phyloP scores from a whole-genome alignment of 2,113 vertebrate species.

The Prunella fulvescens region DNA sequence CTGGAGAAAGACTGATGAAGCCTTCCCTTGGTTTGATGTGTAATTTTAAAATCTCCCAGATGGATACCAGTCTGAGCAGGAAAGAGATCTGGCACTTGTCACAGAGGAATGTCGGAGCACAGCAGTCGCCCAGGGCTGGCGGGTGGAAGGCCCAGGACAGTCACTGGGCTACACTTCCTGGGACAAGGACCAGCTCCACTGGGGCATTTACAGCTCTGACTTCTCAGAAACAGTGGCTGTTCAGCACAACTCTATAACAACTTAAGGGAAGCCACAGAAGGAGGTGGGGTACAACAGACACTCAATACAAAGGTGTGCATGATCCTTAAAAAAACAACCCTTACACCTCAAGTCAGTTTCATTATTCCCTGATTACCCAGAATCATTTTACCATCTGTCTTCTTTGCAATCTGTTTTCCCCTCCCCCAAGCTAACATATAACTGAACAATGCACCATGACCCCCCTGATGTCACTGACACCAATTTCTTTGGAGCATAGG shows the following conservation, averaged over 20 bases:
- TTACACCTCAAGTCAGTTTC: neutral
- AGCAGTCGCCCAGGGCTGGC: neutral
- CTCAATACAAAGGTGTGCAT: neutral
- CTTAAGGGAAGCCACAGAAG: neutral
- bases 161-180: neutral
- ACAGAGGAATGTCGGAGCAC: neutral
- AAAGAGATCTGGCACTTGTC: neutral
- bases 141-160: accelerated
- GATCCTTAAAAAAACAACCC: neutral
- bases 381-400: accelerated
- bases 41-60: neutral
- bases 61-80: neutral
- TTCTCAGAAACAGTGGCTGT: neutral
- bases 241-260: neutral
- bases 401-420: neutral
- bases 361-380: neutral
- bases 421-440: neutral
- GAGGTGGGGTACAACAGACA: neutral
- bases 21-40: neutral
- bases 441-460: neutral
- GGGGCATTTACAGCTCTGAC: neutral
- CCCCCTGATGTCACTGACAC: neutral
- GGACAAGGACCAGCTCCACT: neutral
- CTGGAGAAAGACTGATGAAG: neutral
- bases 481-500: neutral